Percentiles rank a stretch among this genome's conserved stretches.
Conservation (phyloP, 2,797 vertebrate species). For the Fratercula arctica region DNA sequence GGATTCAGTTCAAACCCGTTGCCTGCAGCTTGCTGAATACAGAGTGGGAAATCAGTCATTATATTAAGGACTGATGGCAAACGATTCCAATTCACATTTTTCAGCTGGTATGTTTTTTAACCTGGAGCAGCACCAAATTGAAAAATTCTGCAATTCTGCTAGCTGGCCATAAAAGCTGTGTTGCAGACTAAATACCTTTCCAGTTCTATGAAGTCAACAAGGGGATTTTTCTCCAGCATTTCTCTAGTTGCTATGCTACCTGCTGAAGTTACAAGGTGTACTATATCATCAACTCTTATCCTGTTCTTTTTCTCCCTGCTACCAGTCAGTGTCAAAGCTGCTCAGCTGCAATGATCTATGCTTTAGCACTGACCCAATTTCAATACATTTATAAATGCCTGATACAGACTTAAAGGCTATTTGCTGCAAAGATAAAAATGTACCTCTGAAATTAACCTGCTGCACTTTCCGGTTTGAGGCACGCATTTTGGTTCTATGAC, state of each 20-base stretch:
- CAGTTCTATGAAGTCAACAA: constrained; percentile 43
- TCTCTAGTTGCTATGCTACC: constrained; percentile 32
- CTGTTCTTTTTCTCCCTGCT: not conserved
- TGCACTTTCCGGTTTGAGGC: not conserved
- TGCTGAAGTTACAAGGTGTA: constrained; percentile 15
- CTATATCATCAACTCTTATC: not conserved
- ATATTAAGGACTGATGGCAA: constrained; percentile 74
- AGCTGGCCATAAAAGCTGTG: constrained; percentile 55
- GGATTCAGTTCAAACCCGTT: constrained; percentile 73
- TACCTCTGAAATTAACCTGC: not conserved
- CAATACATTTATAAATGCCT: not conserved
- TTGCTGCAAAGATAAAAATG: constrained; percentile 19
- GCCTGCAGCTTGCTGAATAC: constrained; percentile 72
- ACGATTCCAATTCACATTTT: constrained; percentile 75
- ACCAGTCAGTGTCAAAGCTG: not conserved
- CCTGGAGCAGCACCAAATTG: constrained; percentile 72
- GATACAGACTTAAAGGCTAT: constrained; percentile 5
- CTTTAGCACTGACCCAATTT: constrained; percentile 29
- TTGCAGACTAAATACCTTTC: constrained; percentile 64
- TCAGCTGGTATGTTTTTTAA: constrained; percentile 73
- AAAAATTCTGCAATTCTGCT: constrained; percentile 72
- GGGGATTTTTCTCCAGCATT: constrained; percentile 52
- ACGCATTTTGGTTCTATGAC: not conserved
- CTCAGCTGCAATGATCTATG: not conserved
- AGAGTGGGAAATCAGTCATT: constrained; percentile 78